Percentiles rank a stretch among this genome's conserved stretches.
Conservation (phyloP, 2,113 vertebrate genomes). For the Talpa occidentalis region DNA sequence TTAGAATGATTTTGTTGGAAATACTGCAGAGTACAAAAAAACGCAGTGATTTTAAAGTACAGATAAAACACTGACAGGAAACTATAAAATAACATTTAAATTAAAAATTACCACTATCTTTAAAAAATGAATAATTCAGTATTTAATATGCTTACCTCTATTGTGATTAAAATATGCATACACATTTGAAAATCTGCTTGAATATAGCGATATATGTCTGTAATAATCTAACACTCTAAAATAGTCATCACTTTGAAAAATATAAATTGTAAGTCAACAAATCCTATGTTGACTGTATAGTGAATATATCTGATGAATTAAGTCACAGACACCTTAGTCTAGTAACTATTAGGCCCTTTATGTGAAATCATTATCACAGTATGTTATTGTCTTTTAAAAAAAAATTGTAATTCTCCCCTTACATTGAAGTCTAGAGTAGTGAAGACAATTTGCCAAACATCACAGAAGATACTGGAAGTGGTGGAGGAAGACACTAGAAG, state of each 20-base stretch:
- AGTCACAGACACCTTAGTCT: background rate
- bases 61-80: conserved; percentile 14
- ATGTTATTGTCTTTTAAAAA: conserved; percentile 25
- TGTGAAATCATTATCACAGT: conserved; percentile 18
- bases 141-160: conserved; percentile 47
- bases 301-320: conserved; percentile 12
- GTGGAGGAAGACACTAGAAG: background rate
- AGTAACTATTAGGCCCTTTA: conserved; percentile 24
- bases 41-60: conserved; percentile 33
- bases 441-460: background rate
- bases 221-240: conserved; percentile 46
- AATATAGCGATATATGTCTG: background rate
- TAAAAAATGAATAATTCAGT: conserved; percentile 29
- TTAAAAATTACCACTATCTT: conserved; percentile 41
- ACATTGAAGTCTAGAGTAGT: conserved; percentile 5
- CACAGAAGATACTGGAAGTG: conserved; percentile 20
- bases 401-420: background rate
- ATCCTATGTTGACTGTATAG: background rate
- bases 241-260: conserved; percentile 22
- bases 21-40: background rate
- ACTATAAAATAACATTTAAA: conserved; percentile 29
- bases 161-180: conserved; percentile 8
- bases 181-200: conserved; percentile 39
- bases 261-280: conserved; percentile 42
- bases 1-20: conserved; percentile 14